Conservation (phyloP, 2,113 vertebrate genomes). For the Syngnathus scovelli region DNA sequence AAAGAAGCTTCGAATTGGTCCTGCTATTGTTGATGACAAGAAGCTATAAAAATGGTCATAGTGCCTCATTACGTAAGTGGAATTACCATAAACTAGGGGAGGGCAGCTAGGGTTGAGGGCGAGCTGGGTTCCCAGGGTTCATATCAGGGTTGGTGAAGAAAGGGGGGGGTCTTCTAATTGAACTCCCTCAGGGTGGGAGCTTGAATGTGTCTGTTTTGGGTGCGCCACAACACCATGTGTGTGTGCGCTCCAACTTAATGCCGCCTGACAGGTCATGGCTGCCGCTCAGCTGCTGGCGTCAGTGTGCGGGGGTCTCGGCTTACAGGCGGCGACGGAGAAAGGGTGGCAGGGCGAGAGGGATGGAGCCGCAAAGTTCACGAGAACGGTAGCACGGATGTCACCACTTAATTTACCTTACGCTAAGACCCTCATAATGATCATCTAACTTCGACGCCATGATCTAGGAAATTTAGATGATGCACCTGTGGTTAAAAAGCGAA, state of each 20-base stretch:
- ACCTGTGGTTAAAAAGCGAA: too few species aligned
- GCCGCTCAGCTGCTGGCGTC: constrained; percentile 4
- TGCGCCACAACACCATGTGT: neutral
- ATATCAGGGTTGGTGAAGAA: constrained; percentile 2
- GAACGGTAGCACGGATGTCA: neutral
- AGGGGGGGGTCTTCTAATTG: neutral
- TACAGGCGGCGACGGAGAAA: neutral
- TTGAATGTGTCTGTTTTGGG: constrained; percentile 8
- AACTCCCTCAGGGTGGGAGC: neutral
- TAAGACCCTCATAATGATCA: neutral
- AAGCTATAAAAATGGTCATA: neutral
- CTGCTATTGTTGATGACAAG: constrained; percentile 3
- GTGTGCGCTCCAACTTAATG: neutral
- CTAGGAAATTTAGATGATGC: too few species aligned
- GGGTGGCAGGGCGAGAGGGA: neutral
- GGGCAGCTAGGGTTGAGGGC: constrained; percentile 1
- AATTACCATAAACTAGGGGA: neutral
- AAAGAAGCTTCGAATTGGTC: neutral
- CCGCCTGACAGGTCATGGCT: constrained; percentile 6
- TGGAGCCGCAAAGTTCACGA: neutral
- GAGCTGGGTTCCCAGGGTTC: neutral
- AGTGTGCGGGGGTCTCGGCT: neutral
- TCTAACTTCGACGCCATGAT: neutral
- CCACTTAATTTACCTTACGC: neutral
- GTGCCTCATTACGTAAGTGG: neutral